Base-by-base conservation (phyloP, 2,888 invertebrate species). In the Artemia sinica region DNA sequence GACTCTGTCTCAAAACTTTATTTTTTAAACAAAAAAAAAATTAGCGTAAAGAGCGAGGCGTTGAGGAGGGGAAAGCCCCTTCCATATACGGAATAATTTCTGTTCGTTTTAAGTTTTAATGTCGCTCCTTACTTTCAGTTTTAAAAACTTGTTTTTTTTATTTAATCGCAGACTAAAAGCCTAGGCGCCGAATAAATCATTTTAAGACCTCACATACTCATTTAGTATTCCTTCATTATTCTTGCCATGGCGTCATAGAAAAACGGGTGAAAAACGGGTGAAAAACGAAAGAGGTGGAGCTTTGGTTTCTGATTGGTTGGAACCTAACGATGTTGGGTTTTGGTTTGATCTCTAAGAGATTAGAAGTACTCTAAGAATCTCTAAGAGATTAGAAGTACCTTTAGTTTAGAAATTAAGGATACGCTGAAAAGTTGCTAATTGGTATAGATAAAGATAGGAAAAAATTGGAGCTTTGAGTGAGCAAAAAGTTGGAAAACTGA, bases 141-240 rank as follows among this genome's bases (percentile, higher is more conserved):
- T n/a, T n/a, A 28, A 28, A 28, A 28, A 28, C 58, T 58, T 8
- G 8, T 58, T 58, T 58, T 58, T n/a, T n/a, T n/a, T n/a, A n/a
- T n/a, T n/a, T n/a, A n/a, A n/a, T 18, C 14, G 14, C 58, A 58
- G 14, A 58, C 58, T 58, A 58, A 58, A 58, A 58, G 58, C 58
- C 18, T 58, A 58, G 58, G 58, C 58, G 58, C 58, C 58, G n/a
- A 58, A 58, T 18, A 58, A 18, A 58, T 58, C 58, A 58, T 58
- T 58, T 58, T 58, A 18, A 58, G 58, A 58, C 58, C 58, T 58
- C 58, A 58, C 58, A 58, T 14, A 58, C n/a, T 58, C 58, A 58
- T 58, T 58, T 58, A 58, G 10, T 58, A 8, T 18, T 58, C 58
- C n/a, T 18, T 58, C 58, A 58, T 58, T 58, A 58, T 58, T 58